Evolutionary conservation across 2,888 invertebrate species (phyloP).

Genomic region (Lepidochrysops patricia): DNA sequence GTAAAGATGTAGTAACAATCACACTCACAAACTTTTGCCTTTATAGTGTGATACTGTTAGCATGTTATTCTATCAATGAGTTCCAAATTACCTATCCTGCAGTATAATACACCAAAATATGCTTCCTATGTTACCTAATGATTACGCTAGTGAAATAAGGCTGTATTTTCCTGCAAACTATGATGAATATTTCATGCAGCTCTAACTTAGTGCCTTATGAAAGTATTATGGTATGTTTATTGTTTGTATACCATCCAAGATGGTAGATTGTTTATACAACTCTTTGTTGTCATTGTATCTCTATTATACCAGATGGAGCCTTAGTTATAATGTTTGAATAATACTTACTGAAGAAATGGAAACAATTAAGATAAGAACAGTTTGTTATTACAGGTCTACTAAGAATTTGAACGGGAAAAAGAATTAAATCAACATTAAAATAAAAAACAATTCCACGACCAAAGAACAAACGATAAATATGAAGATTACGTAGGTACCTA

Average conservation of each 20-base stretch:
- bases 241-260: neutral
- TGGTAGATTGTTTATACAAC: neutral
- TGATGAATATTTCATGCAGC: conserved; percentile 3
- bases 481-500: too few species aligned
- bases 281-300: neutral
- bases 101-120: neutral
- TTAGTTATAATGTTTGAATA: too few species aligned
- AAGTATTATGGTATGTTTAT: neutral
- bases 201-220: neutral
- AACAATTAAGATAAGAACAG: too few species aligned
- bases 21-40: too few species aligned
- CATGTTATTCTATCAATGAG: too few species aligned
- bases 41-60: neutral
- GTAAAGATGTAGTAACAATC: too few species aligned
- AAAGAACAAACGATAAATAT: too few species aligned
- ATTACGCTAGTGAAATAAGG: neutral
- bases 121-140: neutral
- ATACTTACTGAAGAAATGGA: neutral
- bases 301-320: neutral
- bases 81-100: neutral
- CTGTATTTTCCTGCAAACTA: neutral
- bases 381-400: too few species aligned
- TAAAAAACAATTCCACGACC: too few species aligned
- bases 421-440: too few species aligned
- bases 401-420: too few species aligned